Evolutionary conservation across 2,113 vertebrate genomes (phyloP), one percentile per base, ranked within the genome.

Genomic region (Paedocypris sp.): DNA sequence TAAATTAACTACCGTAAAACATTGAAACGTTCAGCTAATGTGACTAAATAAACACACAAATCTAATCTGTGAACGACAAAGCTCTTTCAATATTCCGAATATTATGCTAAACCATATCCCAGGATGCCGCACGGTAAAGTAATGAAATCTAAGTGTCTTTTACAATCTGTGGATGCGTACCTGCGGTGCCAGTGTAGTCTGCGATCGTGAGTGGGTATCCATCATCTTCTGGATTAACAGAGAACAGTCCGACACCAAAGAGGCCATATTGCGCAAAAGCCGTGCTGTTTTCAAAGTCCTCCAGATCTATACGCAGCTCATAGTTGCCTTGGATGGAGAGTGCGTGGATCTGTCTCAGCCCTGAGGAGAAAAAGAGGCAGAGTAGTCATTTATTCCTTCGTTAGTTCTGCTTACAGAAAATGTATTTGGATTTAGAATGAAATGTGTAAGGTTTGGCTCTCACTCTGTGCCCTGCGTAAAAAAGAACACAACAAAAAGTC

Each of bases 271-370:
- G 94, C 28, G 94, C 94, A 0, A 86, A 94, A 12, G 91, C 90
- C 0, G 94, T 97, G 77, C 88, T 82, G 0, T 98, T 97, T 74
- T 98, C 94, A 0, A 98, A 98, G 79, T 98, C 94, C 59, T 94
- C 88, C 68, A 98, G 75, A 79, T 96, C 93, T 7, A 97, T 87
- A 16, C 89, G 91, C 2, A 98, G 82, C 82, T 98, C 93, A 0
- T 96, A 98, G 80, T 82, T 85, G 0, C 87, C 88, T 82, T 97
- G 94, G 4, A 90, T 89, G 42, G 91, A 93, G 77, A 98, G 78
- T 13, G 90, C 76, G 11, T 98, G 89, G 74, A 98, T 86, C 71
- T 91, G 81, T 82, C 83, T 90, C 75, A 97, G 79, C 29, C 94
- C 94, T 98, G 72, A 1, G 1, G 49, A 56, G 43, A 54, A 16